phyloP scores from a whole-genome alignment of 2,797 vertebrate genomes.

The Pantherophis alleghaniensis region DNA sequence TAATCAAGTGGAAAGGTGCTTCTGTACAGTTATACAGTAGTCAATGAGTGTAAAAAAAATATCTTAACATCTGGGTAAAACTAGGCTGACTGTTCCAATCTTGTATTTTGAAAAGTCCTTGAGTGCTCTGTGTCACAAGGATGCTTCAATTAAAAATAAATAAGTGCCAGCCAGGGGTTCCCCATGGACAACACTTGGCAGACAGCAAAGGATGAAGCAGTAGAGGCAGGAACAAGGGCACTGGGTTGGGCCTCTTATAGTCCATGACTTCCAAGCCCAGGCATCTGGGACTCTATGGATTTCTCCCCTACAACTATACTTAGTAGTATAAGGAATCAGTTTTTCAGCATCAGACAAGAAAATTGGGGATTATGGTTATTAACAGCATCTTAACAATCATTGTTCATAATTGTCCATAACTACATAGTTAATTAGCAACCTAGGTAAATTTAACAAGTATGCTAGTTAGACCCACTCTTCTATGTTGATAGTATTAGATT shows the following conservation, averaged over 20 bases:
- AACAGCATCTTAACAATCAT: not conserved
- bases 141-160: not conserved
- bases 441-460: not conserved
- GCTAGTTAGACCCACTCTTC: not conserved
- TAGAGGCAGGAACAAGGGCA: not conserved
- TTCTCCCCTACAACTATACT: not conserved
- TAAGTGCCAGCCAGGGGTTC: not conserved
- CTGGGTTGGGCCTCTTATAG: not conserved
- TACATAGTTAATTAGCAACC: not conserved
- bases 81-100: not conserved
- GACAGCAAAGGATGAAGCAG: not conserved
- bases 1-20: not conserved
- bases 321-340: not conserved
- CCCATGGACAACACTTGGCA: not conserved
- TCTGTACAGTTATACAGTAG: not conserved
- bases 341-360: not conserved
- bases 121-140: not conserved
- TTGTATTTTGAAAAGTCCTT: not conserved
- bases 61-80: not conserved
- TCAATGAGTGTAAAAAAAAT: not conserved
- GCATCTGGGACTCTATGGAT: not conserved
- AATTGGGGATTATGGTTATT: not conserved
- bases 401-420: not conserved
- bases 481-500: not conserved
- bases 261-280: not conserved